phyloP scores from a whole-genome alignment of 1,140 invertebrate genomes.

The Leptopilina clavipes region DNA sequence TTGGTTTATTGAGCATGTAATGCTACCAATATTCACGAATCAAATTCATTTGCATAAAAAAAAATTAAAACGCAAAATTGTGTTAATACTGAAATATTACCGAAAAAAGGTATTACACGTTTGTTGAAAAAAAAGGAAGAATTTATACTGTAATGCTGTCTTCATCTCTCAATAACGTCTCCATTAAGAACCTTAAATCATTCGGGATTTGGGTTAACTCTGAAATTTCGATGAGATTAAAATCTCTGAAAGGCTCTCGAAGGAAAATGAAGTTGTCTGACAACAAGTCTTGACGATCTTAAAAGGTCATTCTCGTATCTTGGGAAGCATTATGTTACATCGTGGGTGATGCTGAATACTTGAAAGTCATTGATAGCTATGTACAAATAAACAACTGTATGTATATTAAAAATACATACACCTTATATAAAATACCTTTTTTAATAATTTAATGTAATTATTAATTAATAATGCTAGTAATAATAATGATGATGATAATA shows the following conservation, averaged over 20 bases:
- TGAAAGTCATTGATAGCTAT: slow-evolving; percentile 36
- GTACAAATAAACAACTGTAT: not conserved
- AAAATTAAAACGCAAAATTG: not conserved
- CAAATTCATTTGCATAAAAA: too few relatives aligned
- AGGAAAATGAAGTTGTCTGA: slow-evolving; percentile 39
- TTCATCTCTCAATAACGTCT: not conserved
- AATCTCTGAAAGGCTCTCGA: slow-evolving; percentile 27
- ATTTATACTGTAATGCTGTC: not conserved
- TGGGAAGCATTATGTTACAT: not conserved
- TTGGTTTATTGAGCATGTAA: too few relatives aligned
- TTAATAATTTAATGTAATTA: too few relatives aligned
- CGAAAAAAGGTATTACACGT: too few relatives aligned
- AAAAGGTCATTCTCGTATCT: not conserved
- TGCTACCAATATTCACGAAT: too few relatives aligned
- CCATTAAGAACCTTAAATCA: not conserved
- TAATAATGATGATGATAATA: too few relatives aligned
- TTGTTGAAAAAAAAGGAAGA: not conserved
- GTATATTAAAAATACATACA: not conserved
- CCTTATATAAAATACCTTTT: too few relatives aligned
- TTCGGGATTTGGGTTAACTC: not conserved
- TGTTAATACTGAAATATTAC: slow-evolving; percentile 1
- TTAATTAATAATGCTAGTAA: too few relatives aligned
- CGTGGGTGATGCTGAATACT: slow-evolving; percentile 38
- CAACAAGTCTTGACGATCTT: not conserved
- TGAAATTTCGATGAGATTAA: slow-evolving; percentile 20